phyloP scores from a whole-genome alignment of 2,797 vertebrate genomes.

The Erethizon dorsatum region DNA sequence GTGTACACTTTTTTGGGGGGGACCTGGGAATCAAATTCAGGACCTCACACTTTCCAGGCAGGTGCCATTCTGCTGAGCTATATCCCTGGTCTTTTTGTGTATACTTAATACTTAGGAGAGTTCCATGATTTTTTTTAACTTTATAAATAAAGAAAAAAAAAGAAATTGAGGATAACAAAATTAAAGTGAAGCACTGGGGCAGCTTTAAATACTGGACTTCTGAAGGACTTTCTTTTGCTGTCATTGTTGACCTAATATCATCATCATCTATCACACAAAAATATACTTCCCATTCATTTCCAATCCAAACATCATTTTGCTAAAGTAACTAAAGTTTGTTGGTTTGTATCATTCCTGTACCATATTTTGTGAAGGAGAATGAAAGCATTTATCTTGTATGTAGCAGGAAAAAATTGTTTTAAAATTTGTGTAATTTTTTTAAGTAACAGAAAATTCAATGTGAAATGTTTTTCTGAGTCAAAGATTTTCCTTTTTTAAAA shows the following conservation, averaged over 20 bases:
- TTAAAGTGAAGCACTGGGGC: not conserved
- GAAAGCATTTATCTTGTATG: not conserved
- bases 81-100: not conserved
- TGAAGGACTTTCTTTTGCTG: not conserved
- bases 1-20: not conserved
- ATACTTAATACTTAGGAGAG: not conserved
- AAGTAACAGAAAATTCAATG: not conserved
- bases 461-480: not conserved
- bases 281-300: not conserved
- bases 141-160: not conserved
- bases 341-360: not conserved
- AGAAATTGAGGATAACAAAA: not conserved
- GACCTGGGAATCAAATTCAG: no score
- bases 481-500: not conserved
- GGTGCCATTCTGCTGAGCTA: no score
- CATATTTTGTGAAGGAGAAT: not conserved
- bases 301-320: not conserved
- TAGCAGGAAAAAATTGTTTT: not conserved
- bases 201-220: not conserved
- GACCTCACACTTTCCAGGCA: no score
- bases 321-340: not conserved
- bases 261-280: not conserved
- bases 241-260: not conserved
- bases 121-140: not conserved
- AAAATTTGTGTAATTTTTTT: not conserved